These are phyloP conservation scores for Nibea albiflora DNA, from an alignment of 2,113 vertebrate genomes.

Conservation along the genomic window DNA sequence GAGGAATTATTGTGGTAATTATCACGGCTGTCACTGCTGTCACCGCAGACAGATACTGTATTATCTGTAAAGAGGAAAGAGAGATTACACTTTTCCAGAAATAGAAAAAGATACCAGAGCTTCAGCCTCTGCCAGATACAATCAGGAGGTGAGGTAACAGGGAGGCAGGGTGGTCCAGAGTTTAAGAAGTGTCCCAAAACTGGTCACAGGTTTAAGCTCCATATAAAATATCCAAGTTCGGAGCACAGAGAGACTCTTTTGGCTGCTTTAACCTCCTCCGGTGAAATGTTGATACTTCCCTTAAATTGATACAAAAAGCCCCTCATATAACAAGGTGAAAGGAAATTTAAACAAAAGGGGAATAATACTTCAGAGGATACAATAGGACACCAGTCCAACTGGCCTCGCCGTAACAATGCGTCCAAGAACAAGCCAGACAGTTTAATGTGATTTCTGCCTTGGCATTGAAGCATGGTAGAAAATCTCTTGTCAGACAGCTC, in stretches of 20 bases:
- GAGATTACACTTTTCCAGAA: constrained; percentile 34
- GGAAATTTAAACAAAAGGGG: constrained; percentile 18
- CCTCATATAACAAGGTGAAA: constrained; percentile 13
- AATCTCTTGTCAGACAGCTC: constrained; percentile 33
- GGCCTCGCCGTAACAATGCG: constrained; percentile 13
- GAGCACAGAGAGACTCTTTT: constrained; percentile 26
- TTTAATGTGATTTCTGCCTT: constrained; percentile 50
- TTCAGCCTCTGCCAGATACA: constrained; percentile 22
- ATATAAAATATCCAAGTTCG: constrained; percentile 28
- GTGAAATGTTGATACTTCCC: constrained; percentile 33
- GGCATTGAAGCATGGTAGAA: constrained; percentile 22
- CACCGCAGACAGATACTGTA: neutral
- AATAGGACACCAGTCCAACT: constrained; percentile 19
- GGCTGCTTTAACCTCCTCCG: neutral
- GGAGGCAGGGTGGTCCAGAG: constrained; percentile 13
- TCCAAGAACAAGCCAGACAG: constrained; percentile 48
- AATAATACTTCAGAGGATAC: constrained; percentile 14
- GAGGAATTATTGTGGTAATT: constrained; percentile 13
- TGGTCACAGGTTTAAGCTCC: constrained; percentile 32
- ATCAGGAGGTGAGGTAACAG: constrained; percentile 2
- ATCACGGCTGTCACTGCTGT: constrained; percentile 4
- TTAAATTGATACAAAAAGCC: neutral
- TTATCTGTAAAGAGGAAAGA: constrained; percentile 19
- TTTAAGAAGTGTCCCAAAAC: constrained; percentile 32
- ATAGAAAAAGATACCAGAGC: constrained; percentile 21